Base-by-base conservation (phyloP, 2,888 invertebrate species). In the Lissonota sp. region DNA sequence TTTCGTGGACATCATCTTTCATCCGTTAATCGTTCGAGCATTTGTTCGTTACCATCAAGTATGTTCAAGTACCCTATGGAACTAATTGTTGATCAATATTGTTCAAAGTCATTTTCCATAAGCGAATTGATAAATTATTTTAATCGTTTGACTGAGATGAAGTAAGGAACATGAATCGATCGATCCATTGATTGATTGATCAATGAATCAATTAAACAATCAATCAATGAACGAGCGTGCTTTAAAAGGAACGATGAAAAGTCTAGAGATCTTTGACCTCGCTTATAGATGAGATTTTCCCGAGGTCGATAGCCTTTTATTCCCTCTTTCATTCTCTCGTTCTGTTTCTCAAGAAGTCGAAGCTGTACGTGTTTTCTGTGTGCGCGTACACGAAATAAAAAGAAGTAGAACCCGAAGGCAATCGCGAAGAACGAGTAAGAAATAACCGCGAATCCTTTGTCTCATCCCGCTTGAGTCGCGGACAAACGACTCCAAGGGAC, bases 381-480 rank as follows among this genome's bases (percentile, higher is more conserved):
- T n/a, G n/a, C n/a, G n/a, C n/a, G n/a, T n/a, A n/a, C n/a, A 46
- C 67, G 46, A 62, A 72, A 78, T 60, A 66, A 64, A 57, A 79
- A 74, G 67, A 69, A 79, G 63, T 63, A 74, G 64, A 74, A 74
- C 66, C 67, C 44, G n/a, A n/a, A n/a, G n/a, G 75, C 51, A 75
- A 67, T 37, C 62, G 51, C 40, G 12, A 16, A 12, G n/a, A 26
- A 14, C n/a, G 53, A 51, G 44, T 53, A 63, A 72, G 72, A 76
- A 77, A 58, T 60, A 64, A 74, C 70, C 66, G 60, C 63, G 69
- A 77, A 81, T 80, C 83, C 83, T 83, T 83, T 80, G 83, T 83
- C 70, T 74, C 74, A 53, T 76, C 64, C 71, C 74, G 80, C 80
- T 79, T 64, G 73, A 62, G 40, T 60, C 42, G 51, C 14, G 67